These are phyloP conservation scores for Spisula subtruncata DNA, from an alignment of 2,888 invertebrate genomes.

Conservation along the genomic window DNA sequence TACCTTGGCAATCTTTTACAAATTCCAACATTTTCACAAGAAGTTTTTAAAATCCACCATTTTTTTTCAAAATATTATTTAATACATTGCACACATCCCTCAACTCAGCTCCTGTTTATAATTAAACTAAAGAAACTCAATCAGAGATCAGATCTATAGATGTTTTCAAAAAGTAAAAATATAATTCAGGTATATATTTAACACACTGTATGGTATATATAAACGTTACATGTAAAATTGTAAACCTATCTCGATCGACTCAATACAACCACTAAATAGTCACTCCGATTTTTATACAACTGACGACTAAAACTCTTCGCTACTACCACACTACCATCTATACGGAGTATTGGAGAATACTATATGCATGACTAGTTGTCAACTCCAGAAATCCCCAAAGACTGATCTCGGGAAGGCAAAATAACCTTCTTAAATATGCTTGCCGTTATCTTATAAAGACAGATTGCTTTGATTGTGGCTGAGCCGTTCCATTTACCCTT, in stretches of 20 bases:
- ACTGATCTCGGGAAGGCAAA: conserved; percentile 37
- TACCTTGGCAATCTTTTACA: conserved; percentile 35
- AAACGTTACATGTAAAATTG: background rate
- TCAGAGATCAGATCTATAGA: background rate
- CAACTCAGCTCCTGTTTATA: background rate
- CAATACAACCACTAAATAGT: background rate
- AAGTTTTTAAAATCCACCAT: conserved; percentile 18
- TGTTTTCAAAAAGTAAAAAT: background rate
- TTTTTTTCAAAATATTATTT: conserved; percentile 5
- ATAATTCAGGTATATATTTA: background rate
- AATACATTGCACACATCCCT: background rate
- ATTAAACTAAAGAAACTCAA: background rate
- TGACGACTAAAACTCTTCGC: conserved; percentile 39
- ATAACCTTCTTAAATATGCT: conserved; percentile 54
- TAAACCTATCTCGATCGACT: background rate
- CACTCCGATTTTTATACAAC: background rate
- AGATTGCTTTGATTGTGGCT: conserved; percentile 62
- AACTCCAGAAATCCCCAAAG: conserved; percentile 30
- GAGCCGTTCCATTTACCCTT: conserved; percentile 69
- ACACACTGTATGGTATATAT: background rate
- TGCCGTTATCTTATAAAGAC: conserved; percentile 63
- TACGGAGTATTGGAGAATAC: conserved; percentile 31
- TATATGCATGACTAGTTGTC: conserved; percentile 38
- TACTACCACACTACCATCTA: conserved; percentile 6
- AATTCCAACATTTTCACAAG: conserved; percentile 40